Evolutionary conservation across 1,140 invertebrate genomes (phyloP), one percentile per base, ranked within the genome.

Genomic region (Scylla paramamosain): DNA sequence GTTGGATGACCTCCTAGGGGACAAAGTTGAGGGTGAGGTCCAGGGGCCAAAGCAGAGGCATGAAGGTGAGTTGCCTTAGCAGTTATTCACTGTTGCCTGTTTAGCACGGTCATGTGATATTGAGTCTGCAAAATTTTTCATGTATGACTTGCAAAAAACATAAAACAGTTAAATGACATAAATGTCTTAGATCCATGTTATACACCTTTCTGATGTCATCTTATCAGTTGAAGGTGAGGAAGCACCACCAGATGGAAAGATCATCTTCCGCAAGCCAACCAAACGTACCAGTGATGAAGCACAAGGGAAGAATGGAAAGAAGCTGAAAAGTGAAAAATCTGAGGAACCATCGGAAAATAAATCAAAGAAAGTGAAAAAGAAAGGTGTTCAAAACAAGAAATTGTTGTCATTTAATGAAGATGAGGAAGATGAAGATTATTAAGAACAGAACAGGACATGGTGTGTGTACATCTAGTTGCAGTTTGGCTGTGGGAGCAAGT

Each of bases 341-440:
- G 84, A 32, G 29, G 84, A 91, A 32, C 39, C 77, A 16, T 46
- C 67, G 3, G 91, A 84, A 29, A 93, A 48, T 20, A 91, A 91
- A 77, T 32, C 29, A 32, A 91, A 91, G 32, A 48, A 86, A 28
- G 45, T 52, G 25, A 93, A 93, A 29, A 93, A 86, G 92, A 93
- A 86, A 93, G 83, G 46, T 45, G 4, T 29, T 39, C 92, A 86
- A 39, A 86, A 93, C 29, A 46, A 84, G 10, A 93, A 93, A 48
- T 45, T 93, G 16, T 52, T 93, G 48, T 93, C 92, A 28, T 93
- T 93, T 93, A 86, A 93, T 86, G 92, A 93, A 46, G 92, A 93
- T 52, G 92, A 93, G 28, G 92, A 93, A 93, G 92, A 93, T 14
- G 92, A 92, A 32, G 77, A 92, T 0, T 32, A 67, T 89, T 95